Percentiles rank a stretch among this genome's conserved stretches.
Conservation (phyloP, 2,888 invertebrate genomes). For the Xanthostigma xanthostigma region DNA sequence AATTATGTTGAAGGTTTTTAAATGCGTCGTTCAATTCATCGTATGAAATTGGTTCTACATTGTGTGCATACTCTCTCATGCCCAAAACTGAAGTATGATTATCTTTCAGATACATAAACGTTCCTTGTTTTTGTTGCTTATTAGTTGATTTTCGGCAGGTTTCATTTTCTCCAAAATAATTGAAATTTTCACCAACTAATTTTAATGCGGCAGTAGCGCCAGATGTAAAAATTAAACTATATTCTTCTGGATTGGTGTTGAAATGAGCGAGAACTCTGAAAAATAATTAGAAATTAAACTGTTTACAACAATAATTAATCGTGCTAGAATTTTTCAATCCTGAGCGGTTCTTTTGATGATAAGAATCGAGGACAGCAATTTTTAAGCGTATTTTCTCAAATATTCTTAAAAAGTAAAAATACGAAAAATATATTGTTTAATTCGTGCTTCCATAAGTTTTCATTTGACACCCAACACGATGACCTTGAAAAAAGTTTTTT, state of each 20-base stretch:
- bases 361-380: no score
- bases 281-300: constrained; percentile 8
- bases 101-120: constrained; percentile 70
- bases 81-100: constrained; percentile 95
- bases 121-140: constrained; percentile 30
- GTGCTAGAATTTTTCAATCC: no score
- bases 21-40: constrained; percentile 34
- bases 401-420: no score
- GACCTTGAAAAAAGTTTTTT: no score
- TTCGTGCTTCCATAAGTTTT: no score
- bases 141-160: constrained; percentile 8
- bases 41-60: constrained; percentile 40
- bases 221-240: constrained; percentile 83
- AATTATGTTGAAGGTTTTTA: constrained; percentile 19
- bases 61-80: constrained; percentile 59
- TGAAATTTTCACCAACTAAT: constrained; percentile 67
- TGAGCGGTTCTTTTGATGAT: no score
- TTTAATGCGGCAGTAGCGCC: constrained; percentile 84
- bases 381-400: no score
- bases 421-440: no score
- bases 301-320: constrained; percentile 2
- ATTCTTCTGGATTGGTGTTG: constrained; percentile 62
- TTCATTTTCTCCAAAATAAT: constrained; percentile 30
- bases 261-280: constrained; percentile 70
- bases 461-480: no score